Percentiles rank a stretch among this genome's conserved stretches.
These are phyloP conservation scores for Rhamnusium bicolor DNA, from an alignment of 2,888 invertebrate species.

Conservation along the genomic window DNA sequence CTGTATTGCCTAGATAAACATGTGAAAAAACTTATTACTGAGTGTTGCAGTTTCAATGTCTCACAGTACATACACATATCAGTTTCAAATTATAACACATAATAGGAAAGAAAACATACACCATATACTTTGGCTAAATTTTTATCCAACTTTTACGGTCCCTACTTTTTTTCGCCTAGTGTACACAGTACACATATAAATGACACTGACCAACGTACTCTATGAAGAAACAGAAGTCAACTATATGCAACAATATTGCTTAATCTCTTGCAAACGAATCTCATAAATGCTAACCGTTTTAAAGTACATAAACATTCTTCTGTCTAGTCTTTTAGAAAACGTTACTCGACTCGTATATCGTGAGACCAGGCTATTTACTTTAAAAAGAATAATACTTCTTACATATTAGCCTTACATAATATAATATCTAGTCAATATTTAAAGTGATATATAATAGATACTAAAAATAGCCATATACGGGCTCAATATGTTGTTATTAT, in stretches of 20 bases:
- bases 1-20: too few species aligned
- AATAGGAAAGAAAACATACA: too few species aligned
- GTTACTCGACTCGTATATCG: not conserved
- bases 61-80: too few species aligned
- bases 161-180: not conserved
- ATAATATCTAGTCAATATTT: not conserved
- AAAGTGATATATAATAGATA: not conserved
- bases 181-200: not conserved
- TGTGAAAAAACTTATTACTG: too few species aligned
- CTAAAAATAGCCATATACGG: not conserved
- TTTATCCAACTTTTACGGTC: not conserved
- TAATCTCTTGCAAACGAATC: conserved; percentile 5
- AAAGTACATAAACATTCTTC: not conserved
- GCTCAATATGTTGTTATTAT: not conserved
- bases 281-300: not conserved
- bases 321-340: conserved; percentile 3
- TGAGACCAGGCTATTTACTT: not conserved
- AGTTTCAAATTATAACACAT: too few species aligned
- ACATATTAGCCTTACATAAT: not conserved
- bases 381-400: not conserved
- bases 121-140: too few species aligned
- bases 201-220: conserved; percentile 4
- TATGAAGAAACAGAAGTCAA: conserved; percentile 5
- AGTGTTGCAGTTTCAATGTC: too few species aligned
- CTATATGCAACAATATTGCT: not conserved